Conservation (phyloP, 2,797 vertebrate species). For the Myripristis jacobus region DNA sequence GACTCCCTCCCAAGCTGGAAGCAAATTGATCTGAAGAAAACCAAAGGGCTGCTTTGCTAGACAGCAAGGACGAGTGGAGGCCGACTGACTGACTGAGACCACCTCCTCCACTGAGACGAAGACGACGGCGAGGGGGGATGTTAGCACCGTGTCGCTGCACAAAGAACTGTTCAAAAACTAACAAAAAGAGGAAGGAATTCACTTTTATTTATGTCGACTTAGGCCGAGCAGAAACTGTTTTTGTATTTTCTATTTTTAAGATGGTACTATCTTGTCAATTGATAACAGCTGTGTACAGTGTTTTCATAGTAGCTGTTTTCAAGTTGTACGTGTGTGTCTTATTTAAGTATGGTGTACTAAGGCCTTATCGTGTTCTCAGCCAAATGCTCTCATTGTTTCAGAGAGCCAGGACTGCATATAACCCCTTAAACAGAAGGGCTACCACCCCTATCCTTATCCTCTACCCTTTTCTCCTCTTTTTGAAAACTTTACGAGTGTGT, state of each 20-base stretch:
- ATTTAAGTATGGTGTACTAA: conserved; percentile 32
- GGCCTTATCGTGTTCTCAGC: conserved; percentile 53
- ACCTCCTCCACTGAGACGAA: conserved; percentile 22
- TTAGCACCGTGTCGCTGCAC: conserved; percentile 49
- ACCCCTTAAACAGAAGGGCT: conserved; percentile 9
- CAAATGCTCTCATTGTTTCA: conserved; percentile 36
- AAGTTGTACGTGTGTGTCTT: conserved; percentile 29
- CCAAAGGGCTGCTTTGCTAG: conserved; percentile 81
- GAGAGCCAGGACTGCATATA: conserved; percentile 20
- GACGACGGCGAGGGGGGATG: conserved; percentile 16
- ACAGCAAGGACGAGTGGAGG: conserved; percentile 30
- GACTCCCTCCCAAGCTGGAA: conserved; percentile 77
- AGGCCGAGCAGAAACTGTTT: conserved; percentile 29
- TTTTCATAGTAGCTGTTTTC: conserved; percentile 39
- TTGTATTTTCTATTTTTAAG: conserved; percentile 54
- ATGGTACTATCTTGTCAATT: conserved; percentile 42
- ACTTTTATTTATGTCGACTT: conserved; percentile 79
- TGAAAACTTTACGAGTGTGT: conserved; percentile 52
- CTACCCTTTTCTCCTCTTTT: conserved; percentile 4
- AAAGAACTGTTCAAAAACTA: conserved; percentile 58
- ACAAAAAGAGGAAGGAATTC: conserved; percentile 52
- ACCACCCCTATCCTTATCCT: conserved; percentile 6
- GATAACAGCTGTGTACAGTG: conserved; percentile 58
- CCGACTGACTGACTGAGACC: conserved; percentile 34
- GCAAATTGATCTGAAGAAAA: conserved; percentile 83